Conservation (phyloP, 2,888 invertebrate genomes). For the Teleogryllus oceanicus region DNA sequence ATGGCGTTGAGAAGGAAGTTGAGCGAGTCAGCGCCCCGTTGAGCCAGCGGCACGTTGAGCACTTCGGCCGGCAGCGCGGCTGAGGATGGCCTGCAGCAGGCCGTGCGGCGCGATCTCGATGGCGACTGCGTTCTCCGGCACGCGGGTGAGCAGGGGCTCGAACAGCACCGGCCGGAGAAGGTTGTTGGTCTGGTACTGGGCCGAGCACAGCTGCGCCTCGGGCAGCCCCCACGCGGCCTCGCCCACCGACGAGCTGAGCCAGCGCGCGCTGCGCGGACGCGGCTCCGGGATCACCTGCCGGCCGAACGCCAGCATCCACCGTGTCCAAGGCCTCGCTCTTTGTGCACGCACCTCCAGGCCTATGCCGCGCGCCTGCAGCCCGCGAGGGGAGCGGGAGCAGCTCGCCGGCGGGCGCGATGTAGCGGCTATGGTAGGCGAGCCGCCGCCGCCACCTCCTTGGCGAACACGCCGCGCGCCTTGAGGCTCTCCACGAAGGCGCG, state of each 20-base stretch:
- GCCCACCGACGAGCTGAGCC: slow-evolving; percentile 84
- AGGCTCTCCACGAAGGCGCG: slow-evolving; percentile 55
- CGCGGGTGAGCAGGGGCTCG: background rate
- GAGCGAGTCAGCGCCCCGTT: too few relatives aligned
- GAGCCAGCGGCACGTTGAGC: too few relatives aligned
- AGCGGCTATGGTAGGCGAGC: slow-evolving; percentile 42
- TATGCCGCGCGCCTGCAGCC: slow-evolving; percentile 42
- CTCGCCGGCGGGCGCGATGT: slow-evolving; percentile 48
- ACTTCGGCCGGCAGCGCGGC: slow-evolving; percentile 50
- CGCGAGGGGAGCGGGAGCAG: slow-evolving; percentile 47
- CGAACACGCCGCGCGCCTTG: slow-evolving; percentile 44
- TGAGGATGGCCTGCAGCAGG: slow-evolving; percentile 78
- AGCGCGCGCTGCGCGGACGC: slow-evolving; percentile 65
- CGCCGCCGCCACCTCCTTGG: slow-evolving; percentile 39
- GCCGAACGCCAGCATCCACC: too few relatives aligned
- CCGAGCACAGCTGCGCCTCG: slow-evolving; percentile 64
- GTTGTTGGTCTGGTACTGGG: slow-evolving; percentile 83
- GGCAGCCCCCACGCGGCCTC: slow-evolving; percentile 66
- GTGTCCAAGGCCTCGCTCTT: too few relatives aligned
- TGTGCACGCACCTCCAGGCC: background rate
- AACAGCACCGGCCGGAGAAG: slow-evolving; percentile 41
- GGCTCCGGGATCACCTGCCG: slow-evolving; percentile 58
- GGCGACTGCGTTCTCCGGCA: slow-evolving; percentile 63
- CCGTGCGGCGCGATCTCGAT: slow-evolving; percentile 91
- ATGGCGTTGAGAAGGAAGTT: too few relatives aligned